Evolutionary conservation across 2,888 invertebrate species (phyloP).

Genomic region (Eilema depressum): DNA sequence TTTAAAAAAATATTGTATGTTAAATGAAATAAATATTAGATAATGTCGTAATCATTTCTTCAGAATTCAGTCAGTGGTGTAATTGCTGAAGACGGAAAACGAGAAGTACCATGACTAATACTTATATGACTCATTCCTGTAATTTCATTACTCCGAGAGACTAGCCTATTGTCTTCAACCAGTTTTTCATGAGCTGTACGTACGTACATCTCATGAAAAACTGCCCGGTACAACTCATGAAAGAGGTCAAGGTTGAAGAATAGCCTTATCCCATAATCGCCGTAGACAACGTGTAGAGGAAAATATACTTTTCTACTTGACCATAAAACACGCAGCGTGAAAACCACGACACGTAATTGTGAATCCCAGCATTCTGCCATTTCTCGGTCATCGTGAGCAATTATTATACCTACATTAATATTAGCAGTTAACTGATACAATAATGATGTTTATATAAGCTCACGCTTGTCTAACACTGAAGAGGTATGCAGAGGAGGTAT

Average conservation of each 20-base stretch:
- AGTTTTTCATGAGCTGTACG: neutral
- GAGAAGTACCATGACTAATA: conserved; percentile 8
- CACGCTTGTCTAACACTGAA: neutral
- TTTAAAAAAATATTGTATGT: neutral
- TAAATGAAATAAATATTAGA: neutral
- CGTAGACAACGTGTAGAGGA: neutral
- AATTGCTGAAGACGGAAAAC: conserved; percentile 7
- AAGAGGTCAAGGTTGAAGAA: no score
- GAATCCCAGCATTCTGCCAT: conserved; percentile 2
- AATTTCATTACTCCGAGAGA: no score
- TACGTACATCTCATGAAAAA: no score
- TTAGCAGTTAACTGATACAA: neutral
- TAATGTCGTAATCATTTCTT: neutral
- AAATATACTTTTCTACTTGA: neutral
- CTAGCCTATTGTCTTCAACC: neutral
- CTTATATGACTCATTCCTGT: neutral
- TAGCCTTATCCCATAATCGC: neutral
- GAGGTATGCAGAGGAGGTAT: no score
- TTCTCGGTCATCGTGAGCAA: conserved; percentile 6
- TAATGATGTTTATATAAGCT: neutral
- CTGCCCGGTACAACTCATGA: no score
- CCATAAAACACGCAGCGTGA: neutral
- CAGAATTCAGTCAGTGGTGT: neutral
- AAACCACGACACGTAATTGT: conserved; percentile 10
- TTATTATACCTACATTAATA: neutral